These are phyloP conservation scores for Morone chrysops DNA, from an alignment of 2,113 vertebrate species.

Conservation along the genomic window DNA sequence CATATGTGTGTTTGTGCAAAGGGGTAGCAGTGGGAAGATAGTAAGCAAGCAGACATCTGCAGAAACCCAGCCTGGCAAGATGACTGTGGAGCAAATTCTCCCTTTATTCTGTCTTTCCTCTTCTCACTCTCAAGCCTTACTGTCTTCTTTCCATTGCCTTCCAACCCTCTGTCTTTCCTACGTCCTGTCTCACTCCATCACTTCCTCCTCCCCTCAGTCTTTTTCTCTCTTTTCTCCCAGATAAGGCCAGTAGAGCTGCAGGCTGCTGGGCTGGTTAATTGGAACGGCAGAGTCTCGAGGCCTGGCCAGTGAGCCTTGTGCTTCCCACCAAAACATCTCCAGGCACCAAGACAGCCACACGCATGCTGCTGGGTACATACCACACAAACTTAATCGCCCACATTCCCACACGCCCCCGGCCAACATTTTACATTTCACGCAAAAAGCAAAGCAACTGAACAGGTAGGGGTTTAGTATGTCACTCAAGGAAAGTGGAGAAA, in stretches of 20 bases:
- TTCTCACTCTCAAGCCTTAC: slow-evolving; percentile 20
- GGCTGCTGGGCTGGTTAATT: slow-evolving; percentile 81
- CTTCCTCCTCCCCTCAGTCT: neutral
- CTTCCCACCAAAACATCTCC: slow-evolving; percentile 76
- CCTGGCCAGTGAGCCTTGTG: slow-evolving; percentile 75
- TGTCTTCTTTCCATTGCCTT: slow-evolving; percentile 21
- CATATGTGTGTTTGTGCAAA: neutral
- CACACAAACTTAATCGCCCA: slow-evolving; percentile 36
- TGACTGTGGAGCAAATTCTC: slow-evolving; percentile 10
- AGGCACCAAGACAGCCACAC: slow-evolving; percentile 69
- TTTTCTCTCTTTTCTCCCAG: slow-evolving; percentile 39
- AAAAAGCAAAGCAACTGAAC: slow-evolving; percentile 60
- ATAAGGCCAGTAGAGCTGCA: slow-evolving; percentile 77
- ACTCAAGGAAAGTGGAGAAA: slow-evolving; percentile 19
- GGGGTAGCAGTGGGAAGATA: slow-evolving; percentile 18
- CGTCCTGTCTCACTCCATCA: slow-evolving; percentile 42
- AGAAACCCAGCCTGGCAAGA: slow-evolving; percentile 11
- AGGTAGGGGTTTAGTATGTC: slow-evolving; percentile 43
- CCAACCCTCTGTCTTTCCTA: slow-evolving; percentile 39
- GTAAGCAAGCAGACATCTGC: slow-evolving; percentile 12
- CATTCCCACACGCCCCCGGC: slow-evolving; percentile 42
- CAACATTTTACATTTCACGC: slow-evolving; percentile 66
- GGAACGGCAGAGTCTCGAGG: slow-evolving; percentile 73
- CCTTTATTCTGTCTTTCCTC: slow-evolving; percentile 5
- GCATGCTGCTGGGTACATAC: slow-evolving; percentile 38